These are phyloP conservation scores for Anoplophora glabripennis DNA, from an alignment of 1,140 invertebrate genomes.

Conservation along the genomic window DNA sequence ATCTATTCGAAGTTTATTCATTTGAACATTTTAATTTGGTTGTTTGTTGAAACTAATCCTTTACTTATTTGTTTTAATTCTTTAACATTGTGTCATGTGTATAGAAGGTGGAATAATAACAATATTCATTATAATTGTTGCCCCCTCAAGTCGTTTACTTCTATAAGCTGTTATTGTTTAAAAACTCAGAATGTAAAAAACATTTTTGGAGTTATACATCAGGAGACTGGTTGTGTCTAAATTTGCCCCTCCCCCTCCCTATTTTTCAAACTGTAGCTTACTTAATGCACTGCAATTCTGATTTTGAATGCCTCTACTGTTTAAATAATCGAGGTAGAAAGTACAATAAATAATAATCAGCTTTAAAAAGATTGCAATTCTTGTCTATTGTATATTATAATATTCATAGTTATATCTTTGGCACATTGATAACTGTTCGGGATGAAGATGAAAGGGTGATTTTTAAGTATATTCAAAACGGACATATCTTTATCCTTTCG, in stretches of 20 bases:
- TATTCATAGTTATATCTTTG: not conserved
- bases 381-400: conserved; percentile 16
- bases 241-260: conserved; percentile 1
- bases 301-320: not conserved
- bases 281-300: conserved; percentile 7
- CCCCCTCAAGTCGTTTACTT: conserved; percentile 1
- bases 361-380: conserved; percentile 17
- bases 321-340: conserved; percentile 11
- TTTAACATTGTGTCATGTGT: too few species aligned
- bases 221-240: conserved; percentile 6
- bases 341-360: conserved; percentile 18
- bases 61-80: too few species aligned
- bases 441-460: too few species aligned
- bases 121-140: not conserved
- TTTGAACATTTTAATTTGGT: too few species aligned
- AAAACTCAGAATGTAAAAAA: not conserved
- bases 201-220: conserved; percentile 1
- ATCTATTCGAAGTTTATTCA: too few species aligned
- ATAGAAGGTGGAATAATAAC: too few species aligned
- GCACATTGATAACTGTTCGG: not conserved
- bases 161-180: conserved; percentile 13
- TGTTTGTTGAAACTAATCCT: too few species aligned
- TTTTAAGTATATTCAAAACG: too few species aligned
- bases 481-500: too few species aligned
- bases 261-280: conserved; percentile 9